Evolutionary conservation across 2,113 vertebrate genomes (phyloP).

Genomic region (Egretta garzetta): DNA sequence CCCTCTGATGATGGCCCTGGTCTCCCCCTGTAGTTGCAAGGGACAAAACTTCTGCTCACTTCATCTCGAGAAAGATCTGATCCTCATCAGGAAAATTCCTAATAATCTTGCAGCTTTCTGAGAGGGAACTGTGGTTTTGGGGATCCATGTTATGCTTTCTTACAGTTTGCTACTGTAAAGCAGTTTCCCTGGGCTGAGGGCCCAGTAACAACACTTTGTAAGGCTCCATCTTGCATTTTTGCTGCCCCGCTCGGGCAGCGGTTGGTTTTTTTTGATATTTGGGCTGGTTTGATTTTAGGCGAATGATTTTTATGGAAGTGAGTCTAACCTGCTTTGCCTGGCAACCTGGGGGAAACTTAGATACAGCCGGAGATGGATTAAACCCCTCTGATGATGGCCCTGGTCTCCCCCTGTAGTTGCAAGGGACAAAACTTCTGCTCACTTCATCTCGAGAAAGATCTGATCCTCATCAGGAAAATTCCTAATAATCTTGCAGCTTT

Average conservation of each 20-base stretch:
- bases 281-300: not conserved
- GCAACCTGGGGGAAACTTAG: not conserved
- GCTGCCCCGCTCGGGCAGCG: fast-evolving
- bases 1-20: not conserved
- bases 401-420: not conserved
- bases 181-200: not conserved
- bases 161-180: not conserved
- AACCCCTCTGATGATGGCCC: not conserved
- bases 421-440: not conserved
- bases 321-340: not conserved
- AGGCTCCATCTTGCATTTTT: not conserved
- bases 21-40: not conserved
- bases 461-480: not conserved
- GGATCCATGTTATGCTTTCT: not conserved
- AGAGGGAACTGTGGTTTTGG: not conserved
- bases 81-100: not conserved
- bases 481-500: not conserved
- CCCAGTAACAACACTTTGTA: not conserved
- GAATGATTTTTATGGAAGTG: not conserved
- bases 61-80: not conserved
- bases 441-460: not conserved
- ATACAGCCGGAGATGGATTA: not conserved
- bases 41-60: not conserved
- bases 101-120: not conserved
- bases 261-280: not conserved